Conservation (phyloP, 2,113 vertebrate genomes). For the Atherinomorus stipes region DNA sequence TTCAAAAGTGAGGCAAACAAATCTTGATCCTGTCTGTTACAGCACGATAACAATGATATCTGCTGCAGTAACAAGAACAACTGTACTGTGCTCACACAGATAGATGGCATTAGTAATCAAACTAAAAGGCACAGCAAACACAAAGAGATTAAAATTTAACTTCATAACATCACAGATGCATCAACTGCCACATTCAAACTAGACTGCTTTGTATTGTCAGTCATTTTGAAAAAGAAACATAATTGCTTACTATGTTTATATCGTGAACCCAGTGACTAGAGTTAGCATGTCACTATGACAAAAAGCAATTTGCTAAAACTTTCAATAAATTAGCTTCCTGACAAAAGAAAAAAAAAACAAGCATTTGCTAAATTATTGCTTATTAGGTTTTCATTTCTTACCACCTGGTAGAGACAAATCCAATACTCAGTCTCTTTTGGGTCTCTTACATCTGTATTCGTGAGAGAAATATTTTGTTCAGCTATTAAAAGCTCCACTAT, state of each 20-base stretch:
- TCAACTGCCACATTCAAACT: neutral
- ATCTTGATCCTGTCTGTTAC: neutral
- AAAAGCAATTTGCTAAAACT: conserved; percentile 1
- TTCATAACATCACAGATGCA: neutral
- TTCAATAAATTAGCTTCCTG: neutral
- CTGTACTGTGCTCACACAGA: neutral
- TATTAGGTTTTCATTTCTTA: conserved; percentile 1
- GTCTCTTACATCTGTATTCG: conserved; percentile 10
- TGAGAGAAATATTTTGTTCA: conserved; percentile 7
- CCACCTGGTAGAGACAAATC: neutral
- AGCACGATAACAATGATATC: neutral
- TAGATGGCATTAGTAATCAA: neutral
- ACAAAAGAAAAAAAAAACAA: neutral
- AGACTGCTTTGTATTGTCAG: neutral
- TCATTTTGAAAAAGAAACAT: neutral
- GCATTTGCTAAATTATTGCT: conserved; percentile 1
- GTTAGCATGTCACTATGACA: neutral
- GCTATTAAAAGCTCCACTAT: conserved; percentile 15
- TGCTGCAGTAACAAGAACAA: neutral
- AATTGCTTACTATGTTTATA: neutral
- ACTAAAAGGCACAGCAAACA: neutral
- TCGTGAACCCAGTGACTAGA: neutral
- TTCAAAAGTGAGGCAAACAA: neutral
- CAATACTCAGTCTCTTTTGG: neutral
- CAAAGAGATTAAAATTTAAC: conserved; percentile 3